phyloP scores from a whole-genome alignment of 1,140 invertebrate species.

The Sinella curviseta region DNA sequence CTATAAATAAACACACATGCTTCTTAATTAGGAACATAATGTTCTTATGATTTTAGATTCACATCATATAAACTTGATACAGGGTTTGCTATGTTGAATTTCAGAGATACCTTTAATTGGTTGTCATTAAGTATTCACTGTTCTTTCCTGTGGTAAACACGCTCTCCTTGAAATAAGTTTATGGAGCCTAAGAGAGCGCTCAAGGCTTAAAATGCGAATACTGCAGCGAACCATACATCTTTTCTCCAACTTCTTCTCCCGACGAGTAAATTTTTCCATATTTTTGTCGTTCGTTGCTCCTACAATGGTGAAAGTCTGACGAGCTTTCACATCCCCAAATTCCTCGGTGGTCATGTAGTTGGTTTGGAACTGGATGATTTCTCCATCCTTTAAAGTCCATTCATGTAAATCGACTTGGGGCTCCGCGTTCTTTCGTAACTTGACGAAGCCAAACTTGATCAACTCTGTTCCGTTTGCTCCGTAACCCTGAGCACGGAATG shows the following conservation, averaged over 20 bases:
- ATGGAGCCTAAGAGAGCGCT: slow-evolving; percentile 43
- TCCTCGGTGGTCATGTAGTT: slow-evolving; percentile 48
- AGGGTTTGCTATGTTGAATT: too few relatives aligned
- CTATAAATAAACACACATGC: too few relatives aligned
- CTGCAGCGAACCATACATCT: slow-evolving; percentile 41
- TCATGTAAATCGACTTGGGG: slow-evolving; percentile 46
- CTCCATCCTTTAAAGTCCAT: slow-evolving; percentile 41
- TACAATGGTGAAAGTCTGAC: slow-evolving; percentile 49
- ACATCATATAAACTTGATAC: too few relatives aligned
- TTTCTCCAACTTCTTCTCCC: slow-evolving; percentile 49
- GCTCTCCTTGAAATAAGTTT: not conserved
- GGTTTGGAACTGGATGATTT: slow-evolving; percentile 48
- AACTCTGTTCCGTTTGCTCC: slow-evolving; percentile 45
- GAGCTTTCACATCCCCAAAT: slow-evolving; percentile 44
- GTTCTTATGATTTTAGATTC: too few relatives aligned
- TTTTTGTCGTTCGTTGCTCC: slow-evolving; percentile 51
- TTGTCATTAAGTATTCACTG: slow-evolving; percentile 20
- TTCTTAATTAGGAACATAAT: too few relatives aligned
- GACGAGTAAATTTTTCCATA: slow-evolving; percentile 49
- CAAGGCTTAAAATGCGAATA: slow-evolving; percentile 42
- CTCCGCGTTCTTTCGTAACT: slow-evolving; percentile 31
- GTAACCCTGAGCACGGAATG: slow-evolving; percentile 39
- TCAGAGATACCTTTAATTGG: not conserved
- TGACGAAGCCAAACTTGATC: slow-evolving; percentile 46
- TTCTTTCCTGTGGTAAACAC: slow-evolving; percentile 36